A percentile compares a stretch with the other conserved stretches of the same genome.
Evolutionary conservation across 2,113 vertebrate species (phyloP).

Genomic region (Hepsetus odoe): DNA sequence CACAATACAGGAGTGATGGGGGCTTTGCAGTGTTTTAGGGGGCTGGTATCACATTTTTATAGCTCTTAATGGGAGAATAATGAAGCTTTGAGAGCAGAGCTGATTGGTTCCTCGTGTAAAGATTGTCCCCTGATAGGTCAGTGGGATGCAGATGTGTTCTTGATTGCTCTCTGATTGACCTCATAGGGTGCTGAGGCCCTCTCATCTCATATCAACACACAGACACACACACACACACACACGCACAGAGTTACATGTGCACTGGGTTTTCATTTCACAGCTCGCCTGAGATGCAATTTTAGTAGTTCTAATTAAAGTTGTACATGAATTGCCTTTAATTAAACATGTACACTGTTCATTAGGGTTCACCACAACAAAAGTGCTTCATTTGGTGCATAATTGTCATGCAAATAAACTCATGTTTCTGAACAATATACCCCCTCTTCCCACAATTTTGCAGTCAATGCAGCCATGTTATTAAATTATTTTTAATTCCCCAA

Average conservation of each 20-base stretch:
- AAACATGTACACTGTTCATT: constrained; percentile 56
- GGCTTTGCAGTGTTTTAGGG: constrained; percentile 21
- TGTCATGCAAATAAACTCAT: constrained; percentile 51
- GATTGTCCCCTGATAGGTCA: constrained; percentile 19
- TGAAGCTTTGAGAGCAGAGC: constrained; percentile 1
- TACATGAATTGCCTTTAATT: constrained; percentile 59
- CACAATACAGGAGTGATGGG: constrained; percentile 1
- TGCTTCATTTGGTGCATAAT: constrained; percentile 44
- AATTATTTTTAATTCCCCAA: background rate
- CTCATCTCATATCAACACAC: constrained; percentile 19
- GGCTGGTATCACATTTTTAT: constrained; percentile 36
- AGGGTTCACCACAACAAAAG: constrained; percentile 47
- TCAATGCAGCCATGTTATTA: constrained; percentile 8
- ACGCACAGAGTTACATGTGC: constrained; percentile 21
- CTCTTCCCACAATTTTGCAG: background rate
- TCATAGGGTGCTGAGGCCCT: constrained; percentile 17
- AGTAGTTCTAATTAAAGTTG: constrained; percentile 52
- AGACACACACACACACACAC: background rate
- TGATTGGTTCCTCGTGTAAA: constrained; percentile 47
- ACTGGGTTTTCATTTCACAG: constrained; percentile 29
- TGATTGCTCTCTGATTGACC: constrained; percentile 41
- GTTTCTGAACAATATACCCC: constrained; percentile 33
- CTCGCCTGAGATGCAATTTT: constrained; percentile 53
- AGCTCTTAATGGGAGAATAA: constrained; percentile 38
- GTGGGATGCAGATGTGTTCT: constrained; percentile 32